Percentiles rank a stretch among this genome's conserved stretches.
Evolutionary conservation across 2,797 vertebrate species (phyloP).

Genomic region (Neosilurus mollespiculum): DNA sequence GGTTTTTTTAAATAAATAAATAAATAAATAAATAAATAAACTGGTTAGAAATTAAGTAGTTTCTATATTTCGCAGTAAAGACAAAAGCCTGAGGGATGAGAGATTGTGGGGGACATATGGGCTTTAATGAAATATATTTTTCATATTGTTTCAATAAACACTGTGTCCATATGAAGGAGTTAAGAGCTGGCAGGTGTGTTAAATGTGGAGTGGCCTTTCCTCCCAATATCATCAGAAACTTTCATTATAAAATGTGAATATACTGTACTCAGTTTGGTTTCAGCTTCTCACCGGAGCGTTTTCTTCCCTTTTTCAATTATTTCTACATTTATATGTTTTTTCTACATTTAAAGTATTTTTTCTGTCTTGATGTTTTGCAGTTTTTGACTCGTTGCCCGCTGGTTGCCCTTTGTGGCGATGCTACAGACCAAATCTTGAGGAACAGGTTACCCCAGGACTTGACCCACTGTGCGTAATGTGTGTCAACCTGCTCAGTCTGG

Average conservation of each 20-base stretch:
- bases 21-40: neutral
- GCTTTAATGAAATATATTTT: conserved; percentile 30
- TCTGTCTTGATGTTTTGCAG: neutral
- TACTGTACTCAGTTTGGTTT: neutral
- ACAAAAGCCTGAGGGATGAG: conserved; percentile 9
- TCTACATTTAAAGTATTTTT: neutral
- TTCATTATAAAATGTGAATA: neutral
- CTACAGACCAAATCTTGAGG: neutral
- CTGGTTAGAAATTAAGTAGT: conserved; percentile 1
- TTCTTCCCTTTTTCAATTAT: neutral
- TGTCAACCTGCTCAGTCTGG: neutral
- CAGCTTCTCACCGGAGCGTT: neutral
- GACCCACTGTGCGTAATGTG: neutral
- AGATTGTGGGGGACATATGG: conserved; percentile 12
- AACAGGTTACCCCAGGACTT: neutral
- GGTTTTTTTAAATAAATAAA: neutral
- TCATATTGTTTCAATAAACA: conserved; percentile 16
- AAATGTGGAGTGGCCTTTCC: neutral
- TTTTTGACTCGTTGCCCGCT: neutral
- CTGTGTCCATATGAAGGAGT: conserved; percentile 22
- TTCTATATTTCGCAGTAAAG: conserved; percentile 20
- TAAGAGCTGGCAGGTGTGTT: conserved; percentile 16
- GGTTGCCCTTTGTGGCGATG: neutral
- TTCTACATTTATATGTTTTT: too few relatives aligned
- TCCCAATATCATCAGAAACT: neutral